phyloP scores from a whole-genome alignment of 1,140 invertebrate species.

The Vanessa tameamea region DNA sequence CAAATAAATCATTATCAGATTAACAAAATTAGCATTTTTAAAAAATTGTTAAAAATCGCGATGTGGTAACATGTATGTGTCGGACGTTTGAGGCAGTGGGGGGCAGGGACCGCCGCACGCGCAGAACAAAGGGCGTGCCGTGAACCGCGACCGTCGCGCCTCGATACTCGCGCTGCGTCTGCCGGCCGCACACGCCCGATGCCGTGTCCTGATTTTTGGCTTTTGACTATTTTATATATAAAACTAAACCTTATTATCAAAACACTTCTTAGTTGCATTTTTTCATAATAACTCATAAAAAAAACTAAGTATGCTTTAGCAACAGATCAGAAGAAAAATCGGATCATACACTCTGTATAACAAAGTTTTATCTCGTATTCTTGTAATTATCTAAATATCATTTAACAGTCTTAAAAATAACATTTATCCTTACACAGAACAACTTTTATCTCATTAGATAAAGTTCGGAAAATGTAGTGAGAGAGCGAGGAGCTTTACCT shows the following conservation, averaged over 20 bases:
- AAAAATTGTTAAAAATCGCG: constrained; percentile 32
- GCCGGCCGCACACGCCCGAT: constrained; percentile 50
- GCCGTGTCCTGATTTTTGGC: constrained; percentile 55
- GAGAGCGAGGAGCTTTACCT: no score
- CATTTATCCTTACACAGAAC: no score
- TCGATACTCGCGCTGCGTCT: constrained; percentile 52
- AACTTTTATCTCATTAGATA: no score
- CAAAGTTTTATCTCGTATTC: no score
- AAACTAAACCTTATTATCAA: background rate
- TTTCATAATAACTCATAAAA: no score
- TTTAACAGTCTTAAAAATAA: no score
- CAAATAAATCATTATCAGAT: no score
- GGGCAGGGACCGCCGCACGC: constrained; percentile 50
- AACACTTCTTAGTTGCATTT: background rate
- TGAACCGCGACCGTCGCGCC: constrained; percentile 76
- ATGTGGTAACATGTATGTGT: constrained; percentile 26
- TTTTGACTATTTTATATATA: background rate
- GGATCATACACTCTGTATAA: no score
- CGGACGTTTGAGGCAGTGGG: constrained; percentile 6
- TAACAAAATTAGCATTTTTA: background rate
- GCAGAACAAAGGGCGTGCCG: constrained; percentile 77
- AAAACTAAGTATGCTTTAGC: no score
- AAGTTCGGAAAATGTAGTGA: no score
- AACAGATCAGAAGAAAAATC: no score
- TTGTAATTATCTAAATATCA: no score